Evolutionary conservation across 2,113 vertebrate genomes (phyloP).

Genomic region (Delphinus delphis): DNA sequence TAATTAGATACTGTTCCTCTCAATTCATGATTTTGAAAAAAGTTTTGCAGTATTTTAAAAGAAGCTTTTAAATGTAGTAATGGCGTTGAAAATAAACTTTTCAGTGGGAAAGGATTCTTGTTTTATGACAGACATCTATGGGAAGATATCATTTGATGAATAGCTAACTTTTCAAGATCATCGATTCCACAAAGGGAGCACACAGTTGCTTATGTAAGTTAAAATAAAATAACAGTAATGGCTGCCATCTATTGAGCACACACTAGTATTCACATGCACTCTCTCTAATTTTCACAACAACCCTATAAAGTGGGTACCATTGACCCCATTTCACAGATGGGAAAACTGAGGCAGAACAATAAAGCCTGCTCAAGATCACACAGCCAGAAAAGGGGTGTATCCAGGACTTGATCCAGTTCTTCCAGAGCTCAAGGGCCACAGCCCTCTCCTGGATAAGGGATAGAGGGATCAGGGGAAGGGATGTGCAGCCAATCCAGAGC

Average conservation of each 20-base stretch:
- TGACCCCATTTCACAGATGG: background rate
- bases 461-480: background rate
- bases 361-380: background rate
- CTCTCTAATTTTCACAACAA: background rate
- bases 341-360: background rate
- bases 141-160: background rate
- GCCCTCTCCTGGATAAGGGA: background rate
- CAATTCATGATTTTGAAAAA: background rate
- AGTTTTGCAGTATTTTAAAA: background rate
- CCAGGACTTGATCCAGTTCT: background rate
- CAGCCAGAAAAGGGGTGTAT: background rate
- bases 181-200: background rate
- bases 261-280: background rate
- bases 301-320: background rate
- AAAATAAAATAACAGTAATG: background rate
- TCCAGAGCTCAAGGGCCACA: background rate
- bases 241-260: background rate
- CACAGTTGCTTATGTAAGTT: background rate
- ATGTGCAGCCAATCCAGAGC: background rate
- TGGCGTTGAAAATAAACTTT: background rate
- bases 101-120: conserved; percentile 22
- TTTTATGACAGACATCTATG: background rate
- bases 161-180: background rate
- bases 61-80: background rate
- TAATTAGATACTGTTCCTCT: background rate